Evolutionary conservation across 2,797 vertebrate genomes (phyloP).

Genomic region (Arctocebus calabarensis): DNA sequence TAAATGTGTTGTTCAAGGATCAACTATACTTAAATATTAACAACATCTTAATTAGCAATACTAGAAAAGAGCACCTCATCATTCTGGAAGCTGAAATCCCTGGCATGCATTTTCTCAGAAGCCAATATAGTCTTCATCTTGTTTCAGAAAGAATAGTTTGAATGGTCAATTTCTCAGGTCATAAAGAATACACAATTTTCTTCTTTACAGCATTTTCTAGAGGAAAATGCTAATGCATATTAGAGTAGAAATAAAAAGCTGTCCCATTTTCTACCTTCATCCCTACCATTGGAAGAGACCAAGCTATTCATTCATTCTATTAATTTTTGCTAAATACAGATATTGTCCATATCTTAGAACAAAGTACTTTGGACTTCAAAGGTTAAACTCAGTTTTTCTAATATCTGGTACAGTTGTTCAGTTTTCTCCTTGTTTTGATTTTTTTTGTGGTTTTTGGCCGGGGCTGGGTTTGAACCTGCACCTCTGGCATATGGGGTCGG

Average conservation of each 20-base stretch:
- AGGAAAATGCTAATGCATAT: slow-evolving; percentile 12
- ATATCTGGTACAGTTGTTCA: slow-evolving; percentile 84
- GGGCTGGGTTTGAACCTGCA: too few species aligned
- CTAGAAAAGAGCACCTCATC: slow-evolving; percentile 82
- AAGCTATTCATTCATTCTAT: slow-evolving; percentile 31
- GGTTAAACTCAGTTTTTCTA: slow-evolving; percentile 90
- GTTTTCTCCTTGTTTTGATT: slow-evolving; percentile 86
- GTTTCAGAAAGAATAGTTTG: slow-evolving; percentile 95
- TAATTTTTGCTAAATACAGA: not conserved
- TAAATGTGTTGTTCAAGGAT: not conserved
- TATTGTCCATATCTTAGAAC: slow-evolving; percentile 91
- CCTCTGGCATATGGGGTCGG: too few species aligned
- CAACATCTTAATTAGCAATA: not conserved
- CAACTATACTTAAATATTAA: not conserved
- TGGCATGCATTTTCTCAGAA: slow-evolving; percentile 94
- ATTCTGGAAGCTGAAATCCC: slow-evolving; percentile 94
- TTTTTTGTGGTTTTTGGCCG: slow-evolving; percentile 52
- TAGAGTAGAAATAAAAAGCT: not conserved
- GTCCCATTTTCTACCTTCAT: slow-evolving; percentile 22
- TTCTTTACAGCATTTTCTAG: slow-evolving; percentile 88
- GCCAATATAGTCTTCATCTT: slow-evolving; percentile 94
- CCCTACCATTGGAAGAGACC: not conserved
- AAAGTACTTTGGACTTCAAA: slow-evolving; percentile 92
- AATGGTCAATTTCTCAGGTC: slow-evolving; percentile 94
- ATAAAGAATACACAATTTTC: slow-evolving; percentile 94